phyloP scores from a whole-genome alignment of 2,888 invertebrate genomes.

The Sylvicola cinctus region DNA sequence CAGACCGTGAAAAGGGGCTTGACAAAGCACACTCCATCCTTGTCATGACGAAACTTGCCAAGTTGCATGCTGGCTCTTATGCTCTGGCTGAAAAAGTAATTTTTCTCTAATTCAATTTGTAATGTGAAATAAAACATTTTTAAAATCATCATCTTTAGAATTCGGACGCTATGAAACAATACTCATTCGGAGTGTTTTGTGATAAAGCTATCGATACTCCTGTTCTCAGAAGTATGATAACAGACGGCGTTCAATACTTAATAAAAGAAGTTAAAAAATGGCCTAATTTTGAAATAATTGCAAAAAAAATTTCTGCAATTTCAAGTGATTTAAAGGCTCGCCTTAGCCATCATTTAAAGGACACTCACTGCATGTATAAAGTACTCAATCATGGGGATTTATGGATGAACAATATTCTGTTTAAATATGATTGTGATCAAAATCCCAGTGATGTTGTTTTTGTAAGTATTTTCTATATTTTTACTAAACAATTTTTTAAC shows the following conservation, averaged over 20 bases:
- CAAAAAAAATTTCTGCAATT: conserved; percentile 21
- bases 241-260: conserved; percentile 8
- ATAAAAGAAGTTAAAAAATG: conserved; percentile 24
- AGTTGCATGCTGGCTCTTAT: conserved; percentile 32
- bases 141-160: neutral
- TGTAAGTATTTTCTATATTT: too few relatives aligned
- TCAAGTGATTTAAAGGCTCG: neutral
- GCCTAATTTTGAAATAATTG: conserved; percentile 24
- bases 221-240: neutral
- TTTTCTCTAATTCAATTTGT: neutral
- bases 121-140: too few relatives aligned
- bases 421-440: conserved; percentile 23
- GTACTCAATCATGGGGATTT: conserved; percentile 32
- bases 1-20: conserved; percentile 29
- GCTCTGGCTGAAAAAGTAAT: conserved; percentile 28
- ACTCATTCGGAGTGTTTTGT: conserved; percentile 1
- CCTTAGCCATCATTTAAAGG: neutral
- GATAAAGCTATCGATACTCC: neutral
- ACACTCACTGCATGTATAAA: conserved; percentile 12
- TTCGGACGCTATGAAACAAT: neutral
- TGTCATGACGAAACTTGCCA: conserved; percentile 29
- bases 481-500: too few relatives aligned
- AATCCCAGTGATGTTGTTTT: conserved; percentile 22
- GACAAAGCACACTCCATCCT: conserved; percentile 29
- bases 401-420: conserved; percentile 32